These are phyloP conservation scores for Circaetus cinerascens DNA, from an alignment of 2,113 vertebrate species.

Conservation along the genomic window DNA sequence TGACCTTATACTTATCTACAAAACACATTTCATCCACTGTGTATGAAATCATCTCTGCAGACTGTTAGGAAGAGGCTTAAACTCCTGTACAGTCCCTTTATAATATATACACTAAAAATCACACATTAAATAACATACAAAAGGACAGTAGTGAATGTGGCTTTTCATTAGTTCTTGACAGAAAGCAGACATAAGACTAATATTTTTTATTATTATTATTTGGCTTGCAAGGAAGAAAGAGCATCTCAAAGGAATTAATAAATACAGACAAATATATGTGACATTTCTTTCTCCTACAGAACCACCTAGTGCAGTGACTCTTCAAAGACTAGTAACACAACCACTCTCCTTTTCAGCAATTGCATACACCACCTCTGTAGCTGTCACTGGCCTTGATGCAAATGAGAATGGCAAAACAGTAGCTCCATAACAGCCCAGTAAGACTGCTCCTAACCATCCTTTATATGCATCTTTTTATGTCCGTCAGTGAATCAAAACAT, in stretches of 20 bases:
- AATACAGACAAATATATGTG: background rate
- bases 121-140: background rate
- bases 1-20: background rate
- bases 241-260: background rate
- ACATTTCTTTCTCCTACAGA: background rate
- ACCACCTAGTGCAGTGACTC: background rate
- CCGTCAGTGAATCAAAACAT: background rate
- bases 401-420: background rate
- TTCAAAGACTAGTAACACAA: background rate
- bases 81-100: background rate
- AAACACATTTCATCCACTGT: background rate
- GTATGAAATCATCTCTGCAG: background rate
- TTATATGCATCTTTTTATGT: background rate
- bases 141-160: background rate
- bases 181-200: background rate
- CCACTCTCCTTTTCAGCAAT: background rate
- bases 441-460: background rate
- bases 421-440: background rate
- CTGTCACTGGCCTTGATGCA: background rate
- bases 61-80: background rate
- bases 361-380: background rate
- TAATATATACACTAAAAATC: background rate
- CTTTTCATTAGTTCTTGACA: background rate
- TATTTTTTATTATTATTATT: background rate
- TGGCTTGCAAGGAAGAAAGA: background rate